Percentiles rank a stretch among this genome's conserved stretches.
These are phyloP conservation scores for Erebia palarica DNA, from an alignment of 2,888 invertebrate genomes.

Conservation along the genomic window DNA sequence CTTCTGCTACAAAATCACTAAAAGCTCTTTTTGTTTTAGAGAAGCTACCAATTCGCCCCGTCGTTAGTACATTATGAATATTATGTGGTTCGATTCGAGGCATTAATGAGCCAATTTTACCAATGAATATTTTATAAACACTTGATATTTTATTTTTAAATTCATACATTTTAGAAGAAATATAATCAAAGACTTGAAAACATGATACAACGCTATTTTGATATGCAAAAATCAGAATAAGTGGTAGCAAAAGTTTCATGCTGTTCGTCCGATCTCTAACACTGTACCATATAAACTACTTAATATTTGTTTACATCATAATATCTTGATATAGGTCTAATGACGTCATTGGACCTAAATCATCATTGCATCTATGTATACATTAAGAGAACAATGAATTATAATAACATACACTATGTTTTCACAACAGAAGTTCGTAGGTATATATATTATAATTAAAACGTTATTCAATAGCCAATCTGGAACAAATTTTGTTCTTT, in stretches of 20 bases:
- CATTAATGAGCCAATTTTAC: conserved; percentile 25
- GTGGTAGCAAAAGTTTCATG: conserved; percentile 37
- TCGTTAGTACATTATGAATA: not conserved
- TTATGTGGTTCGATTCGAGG: not conserved
- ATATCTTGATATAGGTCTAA: not conserved
- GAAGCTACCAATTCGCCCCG: conserved; percentile 15
- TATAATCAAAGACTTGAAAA: conserved; percentile 42
- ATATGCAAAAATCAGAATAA: conserved; percentile 31
- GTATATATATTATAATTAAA: not conserved
- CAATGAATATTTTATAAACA: conserved; percentile 44
- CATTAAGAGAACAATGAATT: conserved; percentile 38
- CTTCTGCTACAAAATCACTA: conserved; percentile 46
- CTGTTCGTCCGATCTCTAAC: conserved; percentile 25
- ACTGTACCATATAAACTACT: conserved; percentile 33
- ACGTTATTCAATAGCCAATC: not conserved
- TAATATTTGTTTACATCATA: conserved; percentile 25
- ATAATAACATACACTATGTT: conserved; percentile 25
- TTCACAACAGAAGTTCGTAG: not conserved
- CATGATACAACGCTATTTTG: conserved; percentile 38
- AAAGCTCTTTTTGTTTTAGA: conserved; percentile 42
- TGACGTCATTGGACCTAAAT: no score
- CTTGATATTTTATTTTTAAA: conserved; percentile 41
- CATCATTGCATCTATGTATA: conserved; percentile 14
- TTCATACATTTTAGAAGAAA: conserved; percentile 47
- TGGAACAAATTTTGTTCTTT: no score